Evolutionary conservation across 2,797 vertebrate species (phyloP), one percentile per base, ranked within the genome.

Genomic region (Hyperoplus lanceolatus): DNA sequence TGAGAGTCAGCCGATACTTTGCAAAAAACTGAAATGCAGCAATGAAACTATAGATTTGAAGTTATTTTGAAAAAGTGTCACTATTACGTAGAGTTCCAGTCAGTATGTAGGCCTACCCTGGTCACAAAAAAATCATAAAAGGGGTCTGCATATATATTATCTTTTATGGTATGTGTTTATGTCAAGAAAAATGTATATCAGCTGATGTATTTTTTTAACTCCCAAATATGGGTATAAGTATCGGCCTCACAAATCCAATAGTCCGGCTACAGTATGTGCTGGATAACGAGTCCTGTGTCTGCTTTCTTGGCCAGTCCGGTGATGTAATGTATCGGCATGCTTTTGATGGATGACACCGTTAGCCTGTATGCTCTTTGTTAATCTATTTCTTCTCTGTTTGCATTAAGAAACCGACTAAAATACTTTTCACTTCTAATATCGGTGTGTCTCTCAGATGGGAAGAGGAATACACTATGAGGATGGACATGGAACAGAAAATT

Each of bases 401-500:
- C 29, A 14, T 60, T 9, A 66, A 60, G n/a, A 46, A 38, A 46
- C 21, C 1, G 7, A 67, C 51, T 51, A 1, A 70, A 46, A 15
- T 4, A 13, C 16, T 21, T 18, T 64, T 63, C 41, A 14, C 59
- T 74, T 62, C 45, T 68, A 60, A 4, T 70, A 8, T 57, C 14
- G 38, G 14, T 85, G 16, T 82, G 49, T 82, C 49, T 83, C 77
- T 42, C 72, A 99, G 98, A 92, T 99, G 98, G 98, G 98, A 99
- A 93, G 97, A 98, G 87, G 98, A 99, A 81, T 98, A 97, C 87
- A 96, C 96, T 0, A 93, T 97, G 85, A 97, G 98, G 78, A 93
- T 97, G 72, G 97, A 99, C 89, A 93, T 99, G 84, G 96, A 99
- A 41, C 97, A 99, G 87, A 96, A 96, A 55, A 96, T 98, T 63